phyloP scores from a whole-genome alignment of 2,888 invertebrate species.

The Eupithecia dodoneata region DNA sequence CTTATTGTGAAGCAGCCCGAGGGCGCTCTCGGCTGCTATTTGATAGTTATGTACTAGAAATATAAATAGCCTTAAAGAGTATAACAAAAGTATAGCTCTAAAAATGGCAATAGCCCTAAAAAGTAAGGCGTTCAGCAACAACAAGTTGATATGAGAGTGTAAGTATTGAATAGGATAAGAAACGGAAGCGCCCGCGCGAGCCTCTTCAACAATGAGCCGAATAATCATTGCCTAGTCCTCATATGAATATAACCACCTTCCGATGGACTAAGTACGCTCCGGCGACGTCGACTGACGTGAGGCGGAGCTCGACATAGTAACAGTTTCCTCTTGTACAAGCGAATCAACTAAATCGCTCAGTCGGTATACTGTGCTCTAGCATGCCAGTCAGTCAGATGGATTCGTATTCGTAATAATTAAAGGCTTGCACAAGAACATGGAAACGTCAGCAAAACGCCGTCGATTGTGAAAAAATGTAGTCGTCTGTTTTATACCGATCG shows the following conservation, averaged over 20 bases:
- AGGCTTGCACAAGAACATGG: not conserved
- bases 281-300: not conserved
- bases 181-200: not conserved
- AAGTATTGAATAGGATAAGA: not conserved
- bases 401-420: not conserved
- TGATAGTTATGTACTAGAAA: not conserved
- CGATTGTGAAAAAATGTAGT: not conserved
- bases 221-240: not conserved
- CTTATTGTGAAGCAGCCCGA: slow-evolving; percentile 7
- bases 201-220: slow-evolving; percentile 18
- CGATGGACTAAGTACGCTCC: not conserved
- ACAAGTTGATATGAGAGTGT: not conserved
- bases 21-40: not conserved
- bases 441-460: not conserved
- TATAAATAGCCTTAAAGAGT: not conserved
- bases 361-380: not conserved
- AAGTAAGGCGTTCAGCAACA: not conserved
- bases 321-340: not conserved
- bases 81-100: too few species aligned
- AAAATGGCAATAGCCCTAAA: not conserved
- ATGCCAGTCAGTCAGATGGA: not conserved
- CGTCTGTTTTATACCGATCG: not conserved
- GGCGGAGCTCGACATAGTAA: not conserved
- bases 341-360: not conserved
- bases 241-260: not conserved